Evolutionary conservation across 2,888 invertebrate genomes (phyloP).

Genomic region (Acanthosepion esculentum): DNA sequence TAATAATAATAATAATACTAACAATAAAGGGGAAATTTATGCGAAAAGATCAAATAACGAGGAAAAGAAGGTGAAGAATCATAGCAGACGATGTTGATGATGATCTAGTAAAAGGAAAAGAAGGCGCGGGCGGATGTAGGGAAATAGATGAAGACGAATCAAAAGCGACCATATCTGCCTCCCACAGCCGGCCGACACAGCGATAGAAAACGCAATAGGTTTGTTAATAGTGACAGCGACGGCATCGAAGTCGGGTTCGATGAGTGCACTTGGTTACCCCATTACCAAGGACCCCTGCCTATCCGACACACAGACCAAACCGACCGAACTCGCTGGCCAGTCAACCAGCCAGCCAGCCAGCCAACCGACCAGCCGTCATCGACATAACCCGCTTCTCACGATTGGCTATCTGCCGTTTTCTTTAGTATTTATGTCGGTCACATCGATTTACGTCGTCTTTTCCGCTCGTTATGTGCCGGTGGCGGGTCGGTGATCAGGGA

Average conservation of each 20-base stretch:
- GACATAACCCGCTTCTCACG: background rate
- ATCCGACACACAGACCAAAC: background rate
- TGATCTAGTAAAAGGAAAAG: background rate
- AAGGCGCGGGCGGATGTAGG: background rate
- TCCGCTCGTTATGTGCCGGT: background rate
- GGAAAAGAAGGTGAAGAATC: background rate
- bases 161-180: background rate
- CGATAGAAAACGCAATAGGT: background rate
- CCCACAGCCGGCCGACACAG: background rate
- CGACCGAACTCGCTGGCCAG: background rate
- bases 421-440: background rate
- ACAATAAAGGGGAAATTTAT: background rate
- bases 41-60: background rate
- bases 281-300: background rate
- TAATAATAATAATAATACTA: background rate
- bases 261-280: background rate
- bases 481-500: too few relatives aligned
- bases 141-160: background rate
- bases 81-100: background rate
- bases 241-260: conserved; percentile 33
- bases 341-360: background rate
- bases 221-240: background rate
- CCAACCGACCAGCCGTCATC: background rate
- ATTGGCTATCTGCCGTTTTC: background rate
- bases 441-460: background rate